These are phyloP conservation scores for Aphaenogaster ashmeadi DNA, from an alignment of 1,140 invertebrate genomes.

Conservation along the genomic window DNA sequence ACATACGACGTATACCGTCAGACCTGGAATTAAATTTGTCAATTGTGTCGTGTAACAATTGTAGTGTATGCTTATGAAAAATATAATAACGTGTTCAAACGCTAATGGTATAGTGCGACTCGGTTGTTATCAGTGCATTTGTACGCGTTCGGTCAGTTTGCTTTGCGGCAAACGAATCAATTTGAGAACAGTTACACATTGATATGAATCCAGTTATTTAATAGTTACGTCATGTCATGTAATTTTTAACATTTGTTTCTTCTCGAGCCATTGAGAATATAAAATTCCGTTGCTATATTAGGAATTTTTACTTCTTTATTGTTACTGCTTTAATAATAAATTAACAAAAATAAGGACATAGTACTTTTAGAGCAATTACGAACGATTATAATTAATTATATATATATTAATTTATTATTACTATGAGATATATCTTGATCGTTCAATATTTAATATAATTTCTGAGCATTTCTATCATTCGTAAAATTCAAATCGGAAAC, in stretches of 20 bases:
- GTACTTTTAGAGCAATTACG: background rate
- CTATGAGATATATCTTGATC: background rate
- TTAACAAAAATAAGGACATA: background rate
- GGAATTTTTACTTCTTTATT: background rate
- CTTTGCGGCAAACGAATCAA: background rate
- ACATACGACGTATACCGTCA: constrained; percentile 12
- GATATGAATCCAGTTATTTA: background rate
- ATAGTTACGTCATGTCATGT: background rate
- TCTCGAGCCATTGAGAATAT: background rate
- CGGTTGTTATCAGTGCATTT: constrained; percentile 20
- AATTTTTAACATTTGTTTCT: background rate
- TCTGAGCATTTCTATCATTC: background rate
- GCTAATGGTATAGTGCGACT: background rate
- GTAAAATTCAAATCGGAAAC: constrained; percentile 56
- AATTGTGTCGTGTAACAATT: constrained; percentile 38
- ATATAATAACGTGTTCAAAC: constrained; percentile 37
- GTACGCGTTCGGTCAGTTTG: background rate
- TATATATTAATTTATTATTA: background rate
- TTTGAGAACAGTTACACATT: background rate
- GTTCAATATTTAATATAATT: constrained; percentile 11
- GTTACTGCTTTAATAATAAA: background rate
- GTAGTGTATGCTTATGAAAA: background rate
- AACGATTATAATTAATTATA: background rate
- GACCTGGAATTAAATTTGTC: constrained; percentile 39
- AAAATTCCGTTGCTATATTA: background rate